Evolutionary conservation across 2,888 invertebrate species (phyloP).

Genomic region (Nemotelus nigrinus): DNA sequence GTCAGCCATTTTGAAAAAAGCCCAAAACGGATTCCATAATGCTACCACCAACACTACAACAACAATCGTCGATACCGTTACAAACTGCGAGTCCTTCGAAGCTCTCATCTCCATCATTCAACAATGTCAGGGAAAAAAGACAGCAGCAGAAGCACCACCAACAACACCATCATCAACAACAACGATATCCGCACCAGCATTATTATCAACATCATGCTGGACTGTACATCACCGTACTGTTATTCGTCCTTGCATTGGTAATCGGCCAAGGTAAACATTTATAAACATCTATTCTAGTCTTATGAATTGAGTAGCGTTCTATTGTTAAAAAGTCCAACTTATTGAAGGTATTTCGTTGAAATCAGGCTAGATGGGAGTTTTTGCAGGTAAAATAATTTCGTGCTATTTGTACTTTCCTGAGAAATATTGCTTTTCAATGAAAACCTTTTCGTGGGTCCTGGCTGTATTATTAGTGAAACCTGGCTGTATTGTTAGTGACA

Average conservation of each 20-base stretch:
- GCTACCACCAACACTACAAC: conserved; percentile 52
- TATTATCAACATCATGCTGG: conserved; percentile 31
- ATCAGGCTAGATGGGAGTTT: too few species aligned
- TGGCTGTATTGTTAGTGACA: too few species aligned
- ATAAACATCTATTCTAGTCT: neutral
- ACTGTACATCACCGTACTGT: conserved; percentile 7
- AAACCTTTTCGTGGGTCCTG: too few species aligned
- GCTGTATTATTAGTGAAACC: too few species aligned
- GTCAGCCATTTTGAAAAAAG: conserved; percentile 59
- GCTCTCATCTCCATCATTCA: conserved; percentile 54
- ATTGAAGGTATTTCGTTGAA: too few species aligned
- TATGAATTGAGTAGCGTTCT: too few species aligned
- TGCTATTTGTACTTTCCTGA: too few species aligned
- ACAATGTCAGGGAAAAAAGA: conserved; percentile 51
- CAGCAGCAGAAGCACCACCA: conserved; percentile 16
- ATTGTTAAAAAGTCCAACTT: too few species aligned
- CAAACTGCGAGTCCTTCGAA: conserved; percentile 52
- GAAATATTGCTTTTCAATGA: too few species aligned
- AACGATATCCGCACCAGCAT: neutral
- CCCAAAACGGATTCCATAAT: conserved; percentile 54
- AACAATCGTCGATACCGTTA: conserved; percentile 31
- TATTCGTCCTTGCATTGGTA: conserved; percentile 40
- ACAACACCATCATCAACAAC: conserved; percentile 16
- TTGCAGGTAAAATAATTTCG: too few species aligned
- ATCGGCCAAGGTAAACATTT: conserved; percentile 43